These are phyloP conservation scores for Cephus pygmeus DNA, from an alignment of 2,888 invertebrate genomes.

Conservation along the genomic window DNA sequence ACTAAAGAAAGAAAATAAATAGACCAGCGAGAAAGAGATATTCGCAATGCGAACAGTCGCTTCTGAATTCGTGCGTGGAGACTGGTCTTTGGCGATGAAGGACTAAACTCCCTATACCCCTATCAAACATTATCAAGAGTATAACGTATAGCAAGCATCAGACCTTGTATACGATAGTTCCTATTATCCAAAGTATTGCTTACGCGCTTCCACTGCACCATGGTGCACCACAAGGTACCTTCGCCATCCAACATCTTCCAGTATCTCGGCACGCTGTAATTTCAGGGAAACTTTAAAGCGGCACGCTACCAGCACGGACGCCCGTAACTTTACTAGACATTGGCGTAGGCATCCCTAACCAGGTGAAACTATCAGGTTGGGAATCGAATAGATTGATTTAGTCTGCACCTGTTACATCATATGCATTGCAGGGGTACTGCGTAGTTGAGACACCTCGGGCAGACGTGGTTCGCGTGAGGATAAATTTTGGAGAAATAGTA, in stretches of 20 bases:
- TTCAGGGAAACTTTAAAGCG: conserved; percentile 24
- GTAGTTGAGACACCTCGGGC: not conserved
- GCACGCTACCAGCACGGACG: not conserved
- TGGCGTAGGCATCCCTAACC: not conserved
- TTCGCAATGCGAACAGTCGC: not conserved
- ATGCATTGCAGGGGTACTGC: not conserved
- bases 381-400: not conserved
- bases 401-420: not conserved
- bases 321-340: not conserved
- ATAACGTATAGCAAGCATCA: not conserved
- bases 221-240: too few species aligned
- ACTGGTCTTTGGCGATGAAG: not conserved
- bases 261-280: conserved; percentile 21
- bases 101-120: not conserved
- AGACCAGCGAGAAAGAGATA: not conserved
- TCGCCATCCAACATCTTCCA: not conserved
- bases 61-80: not conserved
- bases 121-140: not conserved
- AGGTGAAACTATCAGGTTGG: not conserved
- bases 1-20: not conserved
- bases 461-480: not conserved
- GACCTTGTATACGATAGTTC: not conserved
- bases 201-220: not conserved
- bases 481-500: not conserved
- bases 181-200: not conserved